Base-by-base conservation (phyloP, 2,113 vertebrate genomes). In the Candoia aspera region DNA sequence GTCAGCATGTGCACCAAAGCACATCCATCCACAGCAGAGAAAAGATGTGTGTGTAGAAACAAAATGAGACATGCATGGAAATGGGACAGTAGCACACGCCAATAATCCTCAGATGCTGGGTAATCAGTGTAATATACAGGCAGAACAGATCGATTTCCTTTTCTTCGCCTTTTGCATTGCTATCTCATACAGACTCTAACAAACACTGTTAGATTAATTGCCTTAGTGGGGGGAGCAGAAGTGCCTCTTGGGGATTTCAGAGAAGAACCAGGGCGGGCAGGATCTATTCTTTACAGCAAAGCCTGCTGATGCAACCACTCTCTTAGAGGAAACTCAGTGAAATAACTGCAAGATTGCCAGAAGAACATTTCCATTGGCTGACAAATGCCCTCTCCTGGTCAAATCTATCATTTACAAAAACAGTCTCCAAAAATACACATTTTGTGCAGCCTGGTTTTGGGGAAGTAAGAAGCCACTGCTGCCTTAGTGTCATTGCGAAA, bases 381-480 rank as follows among this genome's bases (percentile, higher is more conserved):
- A 37, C 87, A 62, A 89, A 54, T 54, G 79, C 91, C 87, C 57
- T 53, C 91, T 92, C 58, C 91, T 92, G 91, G 87, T 85, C 87
- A 64, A 42, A 55, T 29, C 24, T n/a, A 60, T 17, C 46, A 1
- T 26, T 21, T 42, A 54, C 24, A 55, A 92, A 85, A 83, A 46
- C 11, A 73, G 29, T n/a, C 15, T 13, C 23, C 23, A 42, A 79
- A 79, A 49, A 84, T 64, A n/a, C 8, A 55, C 0, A 0, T 12
- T 29, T 23, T 42, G 15, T 37, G 49, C 24, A 54, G 12, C 49
- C 55, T 37, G 9, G 9, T 21, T 59, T 90, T 60, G 33, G 33
- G 8, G 8, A 79, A 21, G 3, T 42, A 55, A 26, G n/a, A 55
- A 33, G 6, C 1, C 21, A 19, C 23, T 3, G 53, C 12, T 57